Conservation (phyloP, 2,888 invertebrate species). For the Drosophila imparisetae region DNA sequence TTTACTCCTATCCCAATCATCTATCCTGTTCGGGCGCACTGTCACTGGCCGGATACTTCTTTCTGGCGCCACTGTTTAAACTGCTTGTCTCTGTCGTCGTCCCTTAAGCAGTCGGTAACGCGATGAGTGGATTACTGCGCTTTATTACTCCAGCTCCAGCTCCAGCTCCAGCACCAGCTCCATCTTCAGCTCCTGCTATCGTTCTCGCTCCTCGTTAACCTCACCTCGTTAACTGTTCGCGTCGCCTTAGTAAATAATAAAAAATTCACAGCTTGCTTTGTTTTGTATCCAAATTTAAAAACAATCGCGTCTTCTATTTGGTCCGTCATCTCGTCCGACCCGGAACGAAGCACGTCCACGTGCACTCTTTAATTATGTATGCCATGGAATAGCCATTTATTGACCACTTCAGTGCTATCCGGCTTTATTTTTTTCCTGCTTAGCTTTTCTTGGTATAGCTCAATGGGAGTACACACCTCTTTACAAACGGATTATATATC, state of each 20-base stretch:
- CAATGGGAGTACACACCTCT: background rate
- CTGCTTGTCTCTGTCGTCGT: constrained; percentile 34
- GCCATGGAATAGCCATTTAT: background rate
- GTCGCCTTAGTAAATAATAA: constrained; percentile 55
- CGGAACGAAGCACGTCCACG: constrained; percentile 26
- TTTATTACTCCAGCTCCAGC: constrained; percentile 43
- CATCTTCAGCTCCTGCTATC: constrained; percentile 12
- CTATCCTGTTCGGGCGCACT: constrained; percentile 4
- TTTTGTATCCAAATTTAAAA: constrained; percentile 60
- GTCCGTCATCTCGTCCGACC: constrained; percentile 33
- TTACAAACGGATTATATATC: background rate
- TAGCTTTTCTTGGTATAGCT: background rate
- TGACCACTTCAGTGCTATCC: background rate
- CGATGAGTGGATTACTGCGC: constrained; percentile 75
- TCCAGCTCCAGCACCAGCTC: constrained; percentile 9
- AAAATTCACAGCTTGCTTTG: constrained; percentile 63
- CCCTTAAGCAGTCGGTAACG: constrained; percentile 56
- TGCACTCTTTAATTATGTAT: constrained; percentile 35
- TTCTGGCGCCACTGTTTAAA: constrained; percentile 24
- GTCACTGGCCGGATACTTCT: constrained; percentile 1
- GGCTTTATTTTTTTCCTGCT: background rate
- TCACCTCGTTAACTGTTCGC: constrained; percentile 58
- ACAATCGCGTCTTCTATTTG: constrained; percentile 68
- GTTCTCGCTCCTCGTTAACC: background rate
- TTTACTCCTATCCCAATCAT: constrained; percentile 8